Evolutionary conservation across 2,797 vertebrate species (phyloP).

Genomic region (Hydrolagus colliei): DNA sequence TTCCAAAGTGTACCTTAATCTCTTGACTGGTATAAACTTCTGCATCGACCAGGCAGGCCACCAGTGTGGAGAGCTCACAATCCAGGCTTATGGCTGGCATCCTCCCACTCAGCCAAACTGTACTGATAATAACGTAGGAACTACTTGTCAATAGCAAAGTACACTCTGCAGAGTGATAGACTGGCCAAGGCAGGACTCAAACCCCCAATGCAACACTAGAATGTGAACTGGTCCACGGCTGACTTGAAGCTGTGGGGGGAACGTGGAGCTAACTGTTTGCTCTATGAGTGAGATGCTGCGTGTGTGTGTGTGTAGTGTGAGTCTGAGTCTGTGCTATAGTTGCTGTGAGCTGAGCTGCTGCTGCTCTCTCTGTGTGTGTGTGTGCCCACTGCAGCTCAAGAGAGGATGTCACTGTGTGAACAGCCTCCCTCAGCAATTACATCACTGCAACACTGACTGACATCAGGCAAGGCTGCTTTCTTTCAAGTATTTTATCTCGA

Average conservation of each 20-base stretch:
- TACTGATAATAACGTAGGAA: neutral
- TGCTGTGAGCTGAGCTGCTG: neutral
- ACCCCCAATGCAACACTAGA: no score
- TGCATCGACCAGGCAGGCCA: constrained; percentile 68
- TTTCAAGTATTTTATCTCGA: constrained; percentile 60
- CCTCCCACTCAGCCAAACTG: constrained; percentile 39
- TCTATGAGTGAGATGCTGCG: no score
- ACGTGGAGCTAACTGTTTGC: constrained; percentile 37
- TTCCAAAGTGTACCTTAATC: constrained; percentile 61
- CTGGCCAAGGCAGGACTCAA: neutral
- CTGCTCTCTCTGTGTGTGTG: constrained; percentile 33
- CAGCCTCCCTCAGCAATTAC: constrained; percentile 58
- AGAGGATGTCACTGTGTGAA: constrained; percentile 46
- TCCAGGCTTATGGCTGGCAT: constrained; percentile 74
- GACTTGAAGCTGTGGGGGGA: neutral
- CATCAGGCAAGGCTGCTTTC: constrained; percentile 53
- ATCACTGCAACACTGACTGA: constrained; percentile 66
- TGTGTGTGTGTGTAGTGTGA: no score
- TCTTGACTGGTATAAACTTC: constrained; percentile 69
- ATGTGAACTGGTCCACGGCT: no score
- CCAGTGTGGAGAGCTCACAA: constrained; percentile 68
- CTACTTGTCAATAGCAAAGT: neutral
- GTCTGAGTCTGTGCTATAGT: no score
- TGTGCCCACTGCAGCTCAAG: constrained; percentile 45
- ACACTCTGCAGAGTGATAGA: constrained; percentile 2